These are phyloP conservation scores for Champsocephalus esox DNA, from an alignment of 2,797 vertebrate species.

Conservation along the genomic window DNA sequence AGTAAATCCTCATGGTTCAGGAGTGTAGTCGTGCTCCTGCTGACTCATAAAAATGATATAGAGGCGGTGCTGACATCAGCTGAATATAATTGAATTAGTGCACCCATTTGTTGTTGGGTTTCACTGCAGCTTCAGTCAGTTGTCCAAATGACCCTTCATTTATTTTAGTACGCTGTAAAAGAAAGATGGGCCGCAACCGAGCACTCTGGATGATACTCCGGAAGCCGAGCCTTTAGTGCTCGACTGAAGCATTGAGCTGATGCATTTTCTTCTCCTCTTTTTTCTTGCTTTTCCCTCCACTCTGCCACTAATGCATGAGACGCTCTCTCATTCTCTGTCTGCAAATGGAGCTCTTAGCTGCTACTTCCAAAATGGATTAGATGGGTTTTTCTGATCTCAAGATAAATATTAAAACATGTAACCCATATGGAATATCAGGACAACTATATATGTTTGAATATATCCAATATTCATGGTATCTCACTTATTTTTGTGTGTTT, in stretches of 20 bases:
- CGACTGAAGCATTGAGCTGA: constrained; percentile 49
- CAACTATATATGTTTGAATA: not conserved
- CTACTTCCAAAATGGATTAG: constrained; percentile 47
- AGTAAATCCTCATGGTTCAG: constrained; percentile 68
- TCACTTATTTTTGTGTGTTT: not conserved
- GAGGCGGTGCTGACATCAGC: constrained; percentile 79
- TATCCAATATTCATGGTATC: constrained; percentile 16
- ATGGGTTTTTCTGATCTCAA: not conserved
- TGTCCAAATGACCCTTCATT: constrained; percentile 77
- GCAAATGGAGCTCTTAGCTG: constrained; percentile 61
- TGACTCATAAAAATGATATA: constrained; percentile 82
- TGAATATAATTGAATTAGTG: constrained; percentile 77
- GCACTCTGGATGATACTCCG: constrained; percentile 64
- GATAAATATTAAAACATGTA: constrained; percentile 4
- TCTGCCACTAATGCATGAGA: constrained; percentile 60
- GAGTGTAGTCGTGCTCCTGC: constrained; percentile 64
- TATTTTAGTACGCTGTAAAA: constrained; percentile 73
- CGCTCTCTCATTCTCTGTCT: constrained; percentile 36
- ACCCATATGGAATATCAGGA: constrained; percentile 10
- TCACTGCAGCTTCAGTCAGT: constrained; percentile 72
- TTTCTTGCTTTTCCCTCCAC: constrained; percentile 40
- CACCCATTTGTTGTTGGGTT: constrained; percentile 76
- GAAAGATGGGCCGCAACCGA: constrained; percentile 49
- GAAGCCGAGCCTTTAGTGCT: constrained; percentile 61
- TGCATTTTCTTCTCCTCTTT: constrained; percentile 45